phyloP scores from a whole-genome alignment of 2,113 vertebrate genomes.

The Myotis lucifugus region DNA sequence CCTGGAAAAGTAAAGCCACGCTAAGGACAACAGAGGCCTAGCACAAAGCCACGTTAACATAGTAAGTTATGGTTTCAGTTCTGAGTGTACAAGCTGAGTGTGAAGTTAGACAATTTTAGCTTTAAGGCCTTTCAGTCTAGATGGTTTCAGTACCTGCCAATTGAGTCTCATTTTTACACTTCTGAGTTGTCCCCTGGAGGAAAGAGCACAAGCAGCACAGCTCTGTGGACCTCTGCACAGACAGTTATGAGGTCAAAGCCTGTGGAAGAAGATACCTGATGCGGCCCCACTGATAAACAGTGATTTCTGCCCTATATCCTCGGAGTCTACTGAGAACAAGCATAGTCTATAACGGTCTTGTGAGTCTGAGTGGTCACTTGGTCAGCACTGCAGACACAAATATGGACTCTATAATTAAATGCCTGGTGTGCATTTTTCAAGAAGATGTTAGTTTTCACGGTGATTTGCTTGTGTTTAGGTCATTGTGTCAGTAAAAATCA shows the following conservation, averaged over 20 bases:
- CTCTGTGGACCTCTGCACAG: neutral
- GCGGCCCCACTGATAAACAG: neutral
- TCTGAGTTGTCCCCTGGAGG: neutral
- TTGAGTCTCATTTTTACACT: neutral
- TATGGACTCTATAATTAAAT: neutral
- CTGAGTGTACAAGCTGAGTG: neutral
- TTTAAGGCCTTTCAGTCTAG: neutral
- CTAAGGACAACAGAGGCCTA: neutral
- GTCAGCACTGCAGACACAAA: neutral
- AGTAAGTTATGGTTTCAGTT: neutral
- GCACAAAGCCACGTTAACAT: neutral
- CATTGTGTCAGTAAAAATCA: neutral
- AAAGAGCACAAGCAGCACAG: neutral
- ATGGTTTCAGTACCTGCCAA: neutral
- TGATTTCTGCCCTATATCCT: neutral
- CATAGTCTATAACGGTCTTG: neutral
- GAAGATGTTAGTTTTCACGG: neutral
- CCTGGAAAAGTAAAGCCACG: neutral
- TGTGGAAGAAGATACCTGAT: neutral
- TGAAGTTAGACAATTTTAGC: neutral
- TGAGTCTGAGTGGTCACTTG: neutral
- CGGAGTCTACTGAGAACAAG: neutral
- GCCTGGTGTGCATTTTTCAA: neutral
- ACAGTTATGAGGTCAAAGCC: neutral
- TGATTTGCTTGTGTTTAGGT: neutral